Base-by-base conservation (phyloP, 64 coral and sea anemone genomes). In the Hydrozoanthus tunicans region DNA sequence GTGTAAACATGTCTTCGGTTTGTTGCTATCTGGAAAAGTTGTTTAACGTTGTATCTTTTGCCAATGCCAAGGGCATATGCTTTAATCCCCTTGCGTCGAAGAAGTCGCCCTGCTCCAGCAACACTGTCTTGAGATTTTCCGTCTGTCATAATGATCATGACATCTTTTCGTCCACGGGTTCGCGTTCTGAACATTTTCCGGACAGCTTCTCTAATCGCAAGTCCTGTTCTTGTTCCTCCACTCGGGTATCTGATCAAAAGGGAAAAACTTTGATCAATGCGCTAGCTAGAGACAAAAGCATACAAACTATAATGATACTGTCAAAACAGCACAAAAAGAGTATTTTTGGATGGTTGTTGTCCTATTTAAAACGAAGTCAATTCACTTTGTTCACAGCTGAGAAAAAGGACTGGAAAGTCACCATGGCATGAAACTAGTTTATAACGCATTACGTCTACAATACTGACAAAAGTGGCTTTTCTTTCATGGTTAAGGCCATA, bases 21-120 rank as follows among this genome's bases (percentile, higher is more conserved):
- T 8, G 92, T 90, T 5, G 95, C 95, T 15, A 96, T 96, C 8
- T 91, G 73, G 54, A 73, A 51, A 20, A 96, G 90, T 67, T 96
- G 78, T 26, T 62, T 56, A 27, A 76, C 10, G 91, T 96, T 64
- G 61, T 89, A 89, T 8, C 61, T 78, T 60, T 53, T 70, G 11
- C 95, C 92, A 13, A 96, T 60, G n/a, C 92, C 95, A 56, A 96
- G 5, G 27, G 76, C 71, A 17, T 59, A 89, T 3, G 93, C 58
- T 57, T 26, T 78, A 9, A 93, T 85, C 4, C 82, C 79, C 53
- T 74, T 91, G 26, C 91, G 89, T 13, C 92, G 83, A 0, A 96
- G 70, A 52, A 66, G 13, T 26, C 80, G 53, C 11, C 89, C 62
- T 5, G 90, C 89, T 6, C 5, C 17, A 3, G 4, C 12, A 15